These are phyloP conservation scores for Campoplex nolae DNA, from an alignment of 2,888 invertebrate species.

Conservation along the genomic window DNA sequence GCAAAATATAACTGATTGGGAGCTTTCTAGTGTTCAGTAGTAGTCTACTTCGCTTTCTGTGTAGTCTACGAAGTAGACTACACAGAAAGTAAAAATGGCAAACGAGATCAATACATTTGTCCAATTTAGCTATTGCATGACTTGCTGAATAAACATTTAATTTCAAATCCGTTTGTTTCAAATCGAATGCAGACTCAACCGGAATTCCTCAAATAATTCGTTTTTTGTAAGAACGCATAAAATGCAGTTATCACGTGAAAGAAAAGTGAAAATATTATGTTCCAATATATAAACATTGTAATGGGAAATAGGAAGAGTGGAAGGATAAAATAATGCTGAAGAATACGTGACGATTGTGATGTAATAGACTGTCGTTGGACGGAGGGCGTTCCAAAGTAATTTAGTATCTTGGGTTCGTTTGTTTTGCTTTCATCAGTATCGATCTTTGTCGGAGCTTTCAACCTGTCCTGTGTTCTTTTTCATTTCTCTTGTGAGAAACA, in stretches of 20 bases:
- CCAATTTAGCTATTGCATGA: not conserved
- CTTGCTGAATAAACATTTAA: not conserved
- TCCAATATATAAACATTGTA: not conserved
- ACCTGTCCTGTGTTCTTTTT: slow-evolving; percentile 54
- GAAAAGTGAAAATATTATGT: slow-evolving; percentile 38
- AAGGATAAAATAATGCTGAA: slow-evolving; percentile 24
- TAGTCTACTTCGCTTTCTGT: too few species aligned
- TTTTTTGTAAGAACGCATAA: not conserved
- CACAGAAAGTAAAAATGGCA: not conserved
- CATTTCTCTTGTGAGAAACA: slow-evolving; percentile 54
- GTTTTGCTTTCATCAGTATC: slow-evolving; percentile 65
- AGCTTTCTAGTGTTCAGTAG: not conserved
- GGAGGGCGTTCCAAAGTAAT: slow-evolving; percentile 53
- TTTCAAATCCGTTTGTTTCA: not conserved
- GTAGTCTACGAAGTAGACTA: too few species aligned
- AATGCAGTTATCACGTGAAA: not conserved
- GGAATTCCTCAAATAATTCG: not conserved
- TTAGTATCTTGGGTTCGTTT: slow-evolving; percentile 51
- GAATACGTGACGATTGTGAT: slow-evolving; percentile 52
- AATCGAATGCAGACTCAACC: not conserved
- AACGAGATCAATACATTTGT: not conserved
- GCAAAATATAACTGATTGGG: not conserved
- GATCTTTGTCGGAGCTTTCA: slow-evolving; percentile 61
- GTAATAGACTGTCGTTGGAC: slow-evolving; percentile 24
- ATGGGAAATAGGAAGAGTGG: not conserved